Conservation (phyloP, 1,140 invertebrate species). For the Drosophila trapezifrons region DNA sequence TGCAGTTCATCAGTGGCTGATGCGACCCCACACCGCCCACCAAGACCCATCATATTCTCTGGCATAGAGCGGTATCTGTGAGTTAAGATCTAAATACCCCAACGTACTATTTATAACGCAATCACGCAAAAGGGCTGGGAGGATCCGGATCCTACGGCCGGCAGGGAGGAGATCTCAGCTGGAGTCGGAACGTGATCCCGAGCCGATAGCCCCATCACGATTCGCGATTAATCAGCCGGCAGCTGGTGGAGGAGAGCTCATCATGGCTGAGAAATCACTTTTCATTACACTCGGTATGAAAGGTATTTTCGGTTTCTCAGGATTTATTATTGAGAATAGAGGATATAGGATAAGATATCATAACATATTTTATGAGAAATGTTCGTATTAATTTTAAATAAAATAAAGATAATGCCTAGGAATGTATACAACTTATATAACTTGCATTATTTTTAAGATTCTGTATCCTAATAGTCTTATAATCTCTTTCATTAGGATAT, state of each 20-base stretch:
- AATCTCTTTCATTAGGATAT: neutral
- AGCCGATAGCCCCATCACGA: slow-evolving; percentile 75
- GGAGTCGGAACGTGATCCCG: slow-evolving; percentile 66
- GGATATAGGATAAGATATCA: neutral
- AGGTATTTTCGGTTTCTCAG: neutral
- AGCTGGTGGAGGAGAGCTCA: slow-evolving; percentile 38
- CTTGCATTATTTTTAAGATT: neutral
- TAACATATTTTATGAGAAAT: too few relatives aligned
- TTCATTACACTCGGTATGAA: slow-evolving; percentile 50
- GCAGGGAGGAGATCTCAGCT: slow-evolving; percentile 29
- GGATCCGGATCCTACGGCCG: neutral
- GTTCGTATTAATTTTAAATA: too few relatives aligned
- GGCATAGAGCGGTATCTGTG: slow-evolving; percentile 23
- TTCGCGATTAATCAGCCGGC: slow-evolving; percentile 78
- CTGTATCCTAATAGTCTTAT: neutral
- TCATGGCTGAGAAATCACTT: slow-evolving; percentile 74
- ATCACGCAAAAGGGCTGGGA: slow-evolving; percentile 15
- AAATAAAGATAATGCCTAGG: too few relatives aligned
- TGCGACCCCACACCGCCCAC: slow-evolving; percentile 47
- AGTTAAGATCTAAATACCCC: slow-evolving; percentile 36
- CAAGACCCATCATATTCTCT: slow-evolving; percentile 10
- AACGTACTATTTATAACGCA: slow-evolving; percentile 66
- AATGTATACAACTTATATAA: neutral
- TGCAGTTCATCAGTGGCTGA: slow-evolving; percentile 43
- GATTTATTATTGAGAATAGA: too few relatives aligned